Evolutionary conservation across 2,888 invertebrate species (phyloP).

Genomic region (Hypolimnas misippus): DNA sequence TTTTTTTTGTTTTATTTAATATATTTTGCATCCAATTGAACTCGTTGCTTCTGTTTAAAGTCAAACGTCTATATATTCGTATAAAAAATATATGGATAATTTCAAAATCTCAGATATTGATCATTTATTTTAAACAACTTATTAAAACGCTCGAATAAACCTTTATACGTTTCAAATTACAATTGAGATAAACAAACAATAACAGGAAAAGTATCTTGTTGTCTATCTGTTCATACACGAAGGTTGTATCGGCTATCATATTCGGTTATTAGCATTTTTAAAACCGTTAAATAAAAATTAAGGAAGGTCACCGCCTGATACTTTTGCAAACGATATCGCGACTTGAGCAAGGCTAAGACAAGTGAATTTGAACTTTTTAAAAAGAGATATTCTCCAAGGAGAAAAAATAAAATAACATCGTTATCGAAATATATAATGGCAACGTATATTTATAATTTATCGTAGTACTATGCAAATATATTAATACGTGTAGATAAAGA

Average conservation of each 20-base stretch:
- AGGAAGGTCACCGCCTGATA: conserved; percentile 16
- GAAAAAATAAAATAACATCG: not conserved
- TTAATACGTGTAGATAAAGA: no score
- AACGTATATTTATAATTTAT: no score
- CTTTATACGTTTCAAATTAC: no score
- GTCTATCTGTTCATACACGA: not conserved
- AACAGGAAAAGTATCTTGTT: not conserved
- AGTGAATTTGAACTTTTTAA: conserved; percentile 4
- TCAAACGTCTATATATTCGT: no score
- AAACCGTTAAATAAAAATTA: conserved; percentile 23
- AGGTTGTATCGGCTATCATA: conserved; percentile 2
- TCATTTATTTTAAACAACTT: not conserved
- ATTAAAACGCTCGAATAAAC: no score
- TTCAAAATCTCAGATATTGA: no score
- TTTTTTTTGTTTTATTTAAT: no score
- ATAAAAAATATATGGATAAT: no score
- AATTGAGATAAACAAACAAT: not conserved
- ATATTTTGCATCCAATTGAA: no score
- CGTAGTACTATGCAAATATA: no score
- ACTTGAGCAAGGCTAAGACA: conserved; percentile 13
- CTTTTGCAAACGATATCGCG: conserved; percentile 8
- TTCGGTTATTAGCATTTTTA: not conserved
- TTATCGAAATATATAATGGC: not conserved
- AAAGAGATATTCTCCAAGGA: not conserved
- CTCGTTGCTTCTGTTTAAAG: no score